Evolutionary conservation across 2,797 vertebrate genomes (phyloP).

Genomic region (Amazona ochrocephala): DNA sequence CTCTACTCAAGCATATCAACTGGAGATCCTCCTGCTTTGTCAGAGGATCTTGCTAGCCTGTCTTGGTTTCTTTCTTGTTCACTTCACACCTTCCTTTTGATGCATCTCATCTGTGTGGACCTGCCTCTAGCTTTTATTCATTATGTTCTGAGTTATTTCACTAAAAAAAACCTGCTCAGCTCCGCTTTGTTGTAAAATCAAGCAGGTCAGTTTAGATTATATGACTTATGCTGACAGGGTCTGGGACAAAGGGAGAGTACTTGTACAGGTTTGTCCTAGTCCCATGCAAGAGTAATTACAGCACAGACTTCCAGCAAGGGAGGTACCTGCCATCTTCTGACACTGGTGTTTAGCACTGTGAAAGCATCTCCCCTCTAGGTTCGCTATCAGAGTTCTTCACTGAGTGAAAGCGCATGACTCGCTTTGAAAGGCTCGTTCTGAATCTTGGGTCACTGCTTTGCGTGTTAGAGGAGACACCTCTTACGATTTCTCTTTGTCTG

Average conservation of each 20-base stretch:
- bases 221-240: fast-evolving
- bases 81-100: neutral
- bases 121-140: neutral
- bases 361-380: neutral
- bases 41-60: neutral
- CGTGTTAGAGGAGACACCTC: neutral
- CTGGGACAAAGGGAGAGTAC: neutral
- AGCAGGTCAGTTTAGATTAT: neutral
- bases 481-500: neutral
- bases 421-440: neutral
- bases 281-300: neutral
- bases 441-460: neutral
- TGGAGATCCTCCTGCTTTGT: neutral
- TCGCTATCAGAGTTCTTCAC: neutral
- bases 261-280: neutral
- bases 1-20: neutral
- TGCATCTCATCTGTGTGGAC: neutral
- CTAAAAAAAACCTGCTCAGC: neutral
- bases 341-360: neutral
- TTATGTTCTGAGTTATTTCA: neutral
- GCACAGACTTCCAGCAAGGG: neutral
- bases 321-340: neutral
- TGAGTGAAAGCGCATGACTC: neutral
- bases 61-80: neutral
- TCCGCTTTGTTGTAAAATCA: neutral